Base-by-base conservation (phyloP, 2,888 invertebrate species). In the Lochmaea crataegi region DNA sequence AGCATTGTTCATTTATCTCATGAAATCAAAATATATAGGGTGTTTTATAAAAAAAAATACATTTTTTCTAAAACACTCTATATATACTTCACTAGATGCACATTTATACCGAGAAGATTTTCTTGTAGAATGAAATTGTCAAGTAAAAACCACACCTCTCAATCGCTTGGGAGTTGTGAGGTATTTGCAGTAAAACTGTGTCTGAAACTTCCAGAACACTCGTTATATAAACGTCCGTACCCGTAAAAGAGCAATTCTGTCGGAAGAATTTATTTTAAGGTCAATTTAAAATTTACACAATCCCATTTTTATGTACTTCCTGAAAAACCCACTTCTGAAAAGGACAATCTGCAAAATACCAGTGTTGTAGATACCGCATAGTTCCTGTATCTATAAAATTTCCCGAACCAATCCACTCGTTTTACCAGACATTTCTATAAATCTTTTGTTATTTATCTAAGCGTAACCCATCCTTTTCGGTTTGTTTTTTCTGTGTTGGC, bases 371-470 rank as follows among this genome's bases (percentile, higher is more conserved):
- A 75, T 72, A 71, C 72, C 73, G 14, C 75, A 60, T 64, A 63
- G 71, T 67, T 65, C 71, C 65, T 66, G 60, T 65, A 69, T 72
- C 76, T 60, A 76, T 74, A 74, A 72, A 74, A 69, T 74, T 53
- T 66, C 58, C 65, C 32, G 53, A 51, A 74, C 72, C 74, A 77
- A 78, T 78, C 76, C 79, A 79, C 78, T 73, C 74, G 74, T 75
- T 77, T 75, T 70, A 73, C 69, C 76, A 75, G 80, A 79, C 78
- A 76, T 80, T 76, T 76, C 75, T 75, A 78, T 81, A 80, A 80
- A 81, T 80, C 80, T 78, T 74, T 78, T 74, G 80, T 80, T 81
- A 80, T 80, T 80, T 81, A 80, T 80, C 80, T 80, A 76, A 68
- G 73, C 71, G 76, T 72, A 77, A 79, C 77, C 79, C 78, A 78